These are phyloP conservation scores for Glyphotaelius pellucidus DNA, from an alignment of 2,888 invertebrate species.

Conservation along the genomic window DNA sequence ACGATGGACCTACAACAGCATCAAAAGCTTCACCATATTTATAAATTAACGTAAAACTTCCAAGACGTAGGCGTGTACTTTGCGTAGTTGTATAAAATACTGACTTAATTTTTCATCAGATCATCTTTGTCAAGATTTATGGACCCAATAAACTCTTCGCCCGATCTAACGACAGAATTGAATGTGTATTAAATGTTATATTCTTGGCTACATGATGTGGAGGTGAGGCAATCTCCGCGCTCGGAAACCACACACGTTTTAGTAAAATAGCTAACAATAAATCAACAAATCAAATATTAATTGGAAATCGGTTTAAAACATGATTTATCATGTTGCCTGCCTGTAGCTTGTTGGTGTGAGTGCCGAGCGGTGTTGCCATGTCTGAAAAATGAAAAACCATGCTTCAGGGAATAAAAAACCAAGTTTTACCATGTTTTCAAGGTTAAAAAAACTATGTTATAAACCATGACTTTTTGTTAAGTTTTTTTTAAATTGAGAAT, in stretches of 20 bases:
- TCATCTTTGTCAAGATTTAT: slow-evolving; percentile 2
- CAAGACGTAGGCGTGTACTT: not conserved
- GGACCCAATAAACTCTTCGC: not conserved
- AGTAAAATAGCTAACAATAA: slow-evolving; percentile 9
- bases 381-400: no score
- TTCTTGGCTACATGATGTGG: not conserved
- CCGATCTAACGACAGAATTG: not conserved
- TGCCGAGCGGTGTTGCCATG: no score
- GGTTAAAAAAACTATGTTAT: no score
- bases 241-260: not conserved
- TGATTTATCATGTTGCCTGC: slow-evolving; percentile 24
- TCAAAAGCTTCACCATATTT: not conserved
- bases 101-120: not conserved
- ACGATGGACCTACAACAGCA: no score
- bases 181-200: not conserved
- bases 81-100: not conserved
- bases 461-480: no score
- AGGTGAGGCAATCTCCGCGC: not conserved
- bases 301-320: slow-evolving; percentile 33
- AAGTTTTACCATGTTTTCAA: no score
- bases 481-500: no score
- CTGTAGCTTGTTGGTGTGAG: not conserved
- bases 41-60: not conserved
- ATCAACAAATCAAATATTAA: slow-evolving; percentile 24
- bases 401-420: no score